A percentile compares a stretch with the other conserved stretches of the same genome.
Evolutionary conservation across 2,888 invertebrate genomes (phyloP).

Genomic region (Parnassius orleans): DNA sequence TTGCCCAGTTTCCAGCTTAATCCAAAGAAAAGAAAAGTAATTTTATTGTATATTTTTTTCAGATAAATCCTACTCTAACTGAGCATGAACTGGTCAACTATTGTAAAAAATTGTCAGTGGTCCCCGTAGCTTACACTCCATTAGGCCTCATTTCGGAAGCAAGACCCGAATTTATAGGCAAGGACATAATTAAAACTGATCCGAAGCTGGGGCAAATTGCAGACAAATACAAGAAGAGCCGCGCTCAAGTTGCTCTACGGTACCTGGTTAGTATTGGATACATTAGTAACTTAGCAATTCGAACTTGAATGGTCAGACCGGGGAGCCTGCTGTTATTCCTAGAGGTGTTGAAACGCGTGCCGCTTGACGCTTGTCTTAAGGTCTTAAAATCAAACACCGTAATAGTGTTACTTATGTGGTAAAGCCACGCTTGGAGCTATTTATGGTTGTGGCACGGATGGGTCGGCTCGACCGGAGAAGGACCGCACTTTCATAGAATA

Average conservation of each 20-base stretch:
- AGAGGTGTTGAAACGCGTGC: too few species aligned
- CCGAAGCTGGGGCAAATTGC: constrained; percentile 79
- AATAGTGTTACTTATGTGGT: too few species aligned
- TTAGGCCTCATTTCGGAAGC: constrained; percentile 79
- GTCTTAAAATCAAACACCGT: too few species aligned
- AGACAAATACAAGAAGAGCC: constrained; percentile 83
- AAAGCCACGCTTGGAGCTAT: too few species aligned
- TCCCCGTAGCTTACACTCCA: constrained; percentile 88
- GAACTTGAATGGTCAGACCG: too few species aligned
- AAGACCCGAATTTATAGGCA: constrained; percentile 68
- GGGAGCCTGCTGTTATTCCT: too few species aligned
- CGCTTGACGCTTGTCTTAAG: too few species aligned
- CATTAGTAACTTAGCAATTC: neutral
- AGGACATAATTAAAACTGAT: constrained; percentile 81
- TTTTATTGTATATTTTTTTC: constrained; percentile 43
- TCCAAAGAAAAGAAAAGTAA: too few species aligned
- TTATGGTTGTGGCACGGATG: too few species aligned
- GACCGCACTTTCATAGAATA: too few species aligned
- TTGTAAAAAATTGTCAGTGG: constrained; percentile 83
- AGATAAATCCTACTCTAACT: constrained; percentile 84
- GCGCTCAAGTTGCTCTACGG: constrained; percentile 84
- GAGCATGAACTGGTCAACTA: constrained; percentile 86
- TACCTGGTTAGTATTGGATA: constrained; percentile 80
- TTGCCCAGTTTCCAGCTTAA: too few species aligned
- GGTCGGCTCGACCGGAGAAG: too few species aligned